Conservation (phyloP, 2,113 vertebrate genomes). For the Sisor rabdophorus region DNA sequence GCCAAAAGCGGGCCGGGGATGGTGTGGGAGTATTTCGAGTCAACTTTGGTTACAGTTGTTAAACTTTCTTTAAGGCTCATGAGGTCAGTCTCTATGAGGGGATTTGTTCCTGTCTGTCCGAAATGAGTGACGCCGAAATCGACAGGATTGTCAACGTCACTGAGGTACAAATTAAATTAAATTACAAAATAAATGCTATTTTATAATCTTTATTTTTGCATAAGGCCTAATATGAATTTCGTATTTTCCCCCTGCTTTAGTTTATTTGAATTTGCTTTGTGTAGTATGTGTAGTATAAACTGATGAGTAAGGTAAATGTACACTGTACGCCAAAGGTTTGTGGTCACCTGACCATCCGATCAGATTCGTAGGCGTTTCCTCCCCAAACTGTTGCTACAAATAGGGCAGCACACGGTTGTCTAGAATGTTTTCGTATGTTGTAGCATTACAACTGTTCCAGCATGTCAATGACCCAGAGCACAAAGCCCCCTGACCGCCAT, state of each 20-base stretch:
- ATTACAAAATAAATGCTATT: neutral
- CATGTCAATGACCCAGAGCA: too few relatives aligned
- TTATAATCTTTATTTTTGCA: too few relatives aligned
- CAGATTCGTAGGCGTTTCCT: too few relatives aligned
- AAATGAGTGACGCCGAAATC: slow-evolving; percentile 81
- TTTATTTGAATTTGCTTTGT: neutral
- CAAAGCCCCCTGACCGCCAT: too few relatives aligned
- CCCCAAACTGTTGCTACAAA: too few relatives aligned
- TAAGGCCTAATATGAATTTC: too few relatives aligned
- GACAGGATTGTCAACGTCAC: slow-evolving; percentile 70
- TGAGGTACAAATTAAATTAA: slow-evolving; percentile 71
- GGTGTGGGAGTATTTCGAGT: neutral
- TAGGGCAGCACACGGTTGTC: too few relatives aligned
- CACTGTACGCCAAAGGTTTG: too few relatives aligned
- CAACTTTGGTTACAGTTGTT: neutral
- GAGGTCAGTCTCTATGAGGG: slow-evolving; percentile 76
- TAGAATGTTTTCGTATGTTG: too few relatives aligned
- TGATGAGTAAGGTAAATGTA: neutral
- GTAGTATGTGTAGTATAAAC: neutral
- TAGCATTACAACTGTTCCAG: too few relatives aligned
- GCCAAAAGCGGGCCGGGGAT: too few relatives aligned
- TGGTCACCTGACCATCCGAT: too few relatives aligned
- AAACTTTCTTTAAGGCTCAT: slow-evolving; percentile 64
- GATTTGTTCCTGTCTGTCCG: slow-evolving; percentile 82
- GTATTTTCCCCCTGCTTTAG: neutral